Base-by-base conservation (phyloP, 2,888 invertebrate genomes). In the Gymnosoma rotundatum region DNA sequence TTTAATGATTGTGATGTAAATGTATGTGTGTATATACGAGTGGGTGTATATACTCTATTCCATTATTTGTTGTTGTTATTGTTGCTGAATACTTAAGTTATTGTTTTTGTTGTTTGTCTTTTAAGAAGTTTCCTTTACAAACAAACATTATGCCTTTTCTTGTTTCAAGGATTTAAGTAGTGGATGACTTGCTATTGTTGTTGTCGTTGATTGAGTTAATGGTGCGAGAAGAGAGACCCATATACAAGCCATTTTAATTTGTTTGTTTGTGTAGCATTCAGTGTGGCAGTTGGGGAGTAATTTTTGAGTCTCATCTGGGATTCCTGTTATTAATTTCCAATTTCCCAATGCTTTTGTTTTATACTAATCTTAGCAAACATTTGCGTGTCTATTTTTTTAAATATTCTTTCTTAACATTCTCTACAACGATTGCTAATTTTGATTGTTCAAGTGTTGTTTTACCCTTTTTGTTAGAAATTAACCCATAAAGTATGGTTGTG, bases 271-370 rank as follows among this genome's bases (percentile, higher is more conserved):
- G n/a, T 0, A 78, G 45, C 38, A 66, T 72, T 74, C 75, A 80
- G 63, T 76, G 56, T 72, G 56, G 72, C 79, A 76, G 67, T 69
- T 73, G 79, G 79, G 79, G 72, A 80, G 72, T 76, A 76, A 80
- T 75, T 67, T n/a, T 60, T 70, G 61, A 52, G 75, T 75, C 73
- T 79, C 75, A 36, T 76, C 76, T 45, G 72, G 66, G 67, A 72
- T 42, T 64, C 21, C 56, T 76, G 72, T 73, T 83, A 83, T 79
- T 80, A 83, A 83, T 83, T 83, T 83, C 61, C 66, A 83, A 83
- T 83, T 80, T 79, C 50, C 72, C 67, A 83, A 80, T 83, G 72
- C 67, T 32, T 61, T 72, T 70, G 16, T 60, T 54, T 60, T 50
- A 67, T 38, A 61, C 58, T 45, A 76, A 72, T 72, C 42, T 12